Conservation (phyloP, 2,113 vertebrate genomes). For the Etheostoma spectabile region DNA sequence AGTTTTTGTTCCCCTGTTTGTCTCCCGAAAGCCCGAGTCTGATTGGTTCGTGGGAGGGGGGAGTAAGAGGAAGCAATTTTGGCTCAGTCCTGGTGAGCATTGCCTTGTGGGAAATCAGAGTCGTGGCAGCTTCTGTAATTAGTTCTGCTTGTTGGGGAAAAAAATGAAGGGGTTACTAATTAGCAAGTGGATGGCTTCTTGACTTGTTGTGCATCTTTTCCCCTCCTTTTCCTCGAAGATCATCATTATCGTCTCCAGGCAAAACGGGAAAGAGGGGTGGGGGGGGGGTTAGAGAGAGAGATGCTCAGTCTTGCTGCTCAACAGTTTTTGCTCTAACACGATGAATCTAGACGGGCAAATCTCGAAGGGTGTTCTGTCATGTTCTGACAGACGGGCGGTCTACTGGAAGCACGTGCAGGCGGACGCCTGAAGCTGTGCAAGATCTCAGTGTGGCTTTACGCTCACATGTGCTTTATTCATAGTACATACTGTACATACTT, state of each 20-base stretch:
- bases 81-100: slow-evolving; percentile 70
- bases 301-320: slow-evolving; percentile 47
- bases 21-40: slow-evolving; percentile 54
- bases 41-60: slow-evolving; percentile 57
- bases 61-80: slow-evolving; percentile 66
- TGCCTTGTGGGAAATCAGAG: slow-evolving; percentile 83
- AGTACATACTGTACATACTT: background rate
- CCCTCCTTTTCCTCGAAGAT: slow-evolving; percentile 71
- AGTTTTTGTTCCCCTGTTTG: slow-evolving; percentile 50
- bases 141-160: slow-evolving; percentile 84
- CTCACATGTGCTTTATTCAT: slow-evolving; percentile 20
- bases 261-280: slow-evolving; percentile 15
- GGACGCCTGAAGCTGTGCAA: slow-evolving; percentile 54
- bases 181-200: slow-evolving; percentile 81
- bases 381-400: slow-evolving; percentile 67
- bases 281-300: background rate
- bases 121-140: slow-evolving; percentile 84
- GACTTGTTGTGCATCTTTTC: slow-evolving; percentile 79
- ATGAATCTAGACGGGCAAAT: slow-evolving; percentile 65
- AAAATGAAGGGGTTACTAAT: slow-evolving; percentile 86
- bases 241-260: slow-evolving; percentile 75
- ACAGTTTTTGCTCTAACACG: slow-evolving; percentile 54
- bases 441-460: slow-evolving; percentile 13
- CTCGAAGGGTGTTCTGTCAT: slow-evolving; percentile 66
- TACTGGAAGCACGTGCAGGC: slow-evolving; percentile 57